A percentile compares a stretch with the other conserved stretches of the same genome.
These are phyloP conservation scores for Eunapius fragilis DNA, from an alignment of 37 sponge, comb jelly and placozoan genomes.

Conservation along the genomic window DNA sequence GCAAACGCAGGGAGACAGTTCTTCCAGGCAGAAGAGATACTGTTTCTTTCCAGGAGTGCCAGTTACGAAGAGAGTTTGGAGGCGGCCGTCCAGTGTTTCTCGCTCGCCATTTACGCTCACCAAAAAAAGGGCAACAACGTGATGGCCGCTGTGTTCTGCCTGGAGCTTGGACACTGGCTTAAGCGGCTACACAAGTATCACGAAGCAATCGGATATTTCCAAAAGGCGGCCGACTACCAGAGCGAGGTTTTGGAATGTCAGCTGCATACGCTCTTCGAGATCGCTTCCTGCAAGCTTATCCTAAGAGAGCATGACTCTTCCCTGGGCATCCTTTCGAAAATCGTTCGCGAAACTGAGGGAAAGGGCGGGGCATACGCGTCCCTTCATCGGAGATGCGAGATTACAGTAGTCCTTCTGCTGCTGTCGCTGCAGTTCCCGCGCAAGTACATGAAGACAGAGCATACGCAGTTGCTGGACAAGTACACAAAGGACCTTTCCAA, in stretches of 20 bases:
- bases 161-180: conserved; percentile 51
- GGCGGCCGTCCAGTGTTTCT: conserved; percentile 71
- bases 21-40: conserved; percentile 55
- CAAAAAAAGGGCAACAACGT: conserved; percentile 38
- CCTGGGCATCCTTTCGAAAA: conserved; percentile 15
- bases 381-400: conserved; percentile 17
- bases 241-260: conserved; percentile 34
- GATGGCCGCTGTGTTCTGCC: conserved; percentile 69
- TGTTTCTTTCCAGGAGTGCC: conserved; percentile 28
- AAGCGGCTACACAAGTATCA: conserved; percentile 45
- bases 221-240: conserved; percentile 58
- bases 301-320: conserved; percentile 56
- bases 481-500: conserved; percentile 24
- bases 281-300: conserved; percentile 49
- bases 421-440: conserved; percentile 47
- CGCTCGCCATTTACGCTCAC: conserved; percentile 66
- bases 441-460: conserved; percentile 18
- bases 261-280: conserved; percentile 50
- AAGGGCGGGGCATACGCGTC: conserved; percentile 35
- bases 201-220: conserved; percentile 43
- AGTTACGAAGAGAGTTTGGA: conserved; percentile 61
- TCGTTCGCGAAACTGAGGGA: conserved; percentile 30
- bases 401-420: conserved; percentile 54
- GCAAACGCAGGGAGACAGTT: conserved; percentile 76
- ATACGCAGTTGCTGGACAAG: background rate